Percentiles rank a stretch among this genome's conserved stretches.
Evolutionary conservation across 2,888 invertebrate genomes (phyloP).

Genomic region (Apantesis nais): DNA sequence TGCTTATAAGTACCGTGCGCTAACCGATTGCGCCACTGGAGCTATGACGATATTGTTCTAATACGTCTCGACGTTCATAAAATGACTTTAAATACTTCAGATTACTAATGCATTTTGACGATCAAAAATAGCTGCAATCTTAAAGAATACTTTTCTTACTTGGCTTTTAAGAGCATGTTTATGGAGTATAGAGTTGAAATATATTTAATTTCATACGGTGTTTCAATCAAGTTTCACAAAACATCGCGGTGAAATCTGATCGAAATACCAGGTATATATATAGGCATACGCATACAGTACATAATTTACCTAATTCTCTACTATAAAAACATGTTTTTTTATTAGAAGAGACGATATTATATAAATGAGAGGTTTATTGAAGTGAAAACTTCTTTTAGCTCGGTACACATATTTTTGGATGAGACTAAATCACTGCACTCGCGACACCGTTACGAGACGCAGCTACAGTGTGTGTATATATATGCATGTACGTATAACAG

Average conservation of each 20-base stretch:
- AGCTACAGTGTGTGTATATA: no score
- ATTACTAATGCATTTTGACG: not conserved
- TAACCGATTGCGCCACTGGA: conserved; percentile 99
- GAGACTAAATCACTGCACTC: no score
- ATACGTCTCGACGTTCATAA: conserved; percentile 13
- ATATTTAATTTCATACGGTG: not conserved
- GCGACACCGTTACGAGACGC: no score
- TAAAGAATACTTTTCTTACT: not conserved
- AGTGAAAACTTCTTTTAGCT: no score
- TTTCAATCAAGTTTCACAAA: not conserved
- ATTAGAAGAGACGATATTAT: no score
- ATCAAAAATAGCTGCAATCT: not conserved
- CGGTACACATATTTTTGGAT: no score
- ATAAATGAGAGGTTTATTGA: no score
- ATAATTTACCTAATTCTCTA: no score
- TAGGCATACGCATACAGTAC: no score
- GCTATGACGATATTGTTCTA: conserved; percentile 73
- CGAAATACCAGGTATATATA: no score
- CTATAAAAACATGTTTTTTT: no score
- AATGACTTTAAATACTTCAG: not conserved
- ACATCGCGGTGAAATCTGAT: not conserved
- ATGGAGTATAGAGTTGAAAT: not conserved
- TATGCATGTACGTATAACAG: no score
- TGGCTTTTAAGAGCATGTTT: not conserved
- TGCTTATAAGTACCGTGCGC: conserved; percentile 99